Evolutionary conservation across 2,113 vertebrate genomes (phyloP).

Genomic region (Actenoides lindsayi): DNA sequence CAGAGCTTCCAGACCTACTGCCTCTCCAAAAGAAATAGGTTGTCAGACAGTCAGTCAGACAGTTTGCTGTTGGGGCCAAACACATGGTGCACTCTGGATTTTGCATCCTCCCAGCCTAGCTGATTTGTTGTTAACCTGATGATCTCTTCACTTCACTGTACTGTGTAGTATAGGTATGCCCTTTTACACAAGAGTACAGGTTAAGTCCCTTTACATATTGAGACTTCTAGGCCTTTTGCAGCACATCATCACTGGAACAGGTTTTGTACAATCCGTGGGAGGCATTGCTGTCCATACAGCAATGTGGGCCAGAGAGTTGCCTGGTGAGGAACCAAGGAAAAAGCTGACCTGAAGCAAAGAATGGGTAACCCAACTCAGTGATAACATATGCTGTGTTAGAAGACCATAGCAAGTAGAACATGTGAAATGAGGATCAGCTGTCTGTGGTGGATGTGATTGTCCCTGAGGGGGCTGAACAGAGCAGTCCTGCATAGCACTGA

Average conservation of each 20-base stretch:
- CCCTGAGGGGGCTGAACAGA: neutral
- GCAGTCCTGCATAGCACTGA: neutral
- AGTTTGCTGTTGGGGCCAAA: neutral
- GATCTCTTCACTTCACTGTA: neutral
- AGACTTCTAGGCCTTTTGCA: neutral
- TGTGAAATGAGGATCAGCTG: neutral
- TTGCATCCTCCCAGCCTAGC: neutral
- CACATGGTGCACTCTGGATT: neutral
- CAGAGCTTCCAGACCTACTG: neutral
- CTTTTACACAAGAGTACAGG: neutral
- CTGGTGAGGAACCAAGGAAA: neutral
- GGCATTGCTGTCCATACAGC: too few relatives aligned
- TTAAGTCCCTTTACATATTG: neutral
- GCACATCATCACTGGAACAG: neutral
- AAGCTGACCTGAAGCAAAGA: neutral
- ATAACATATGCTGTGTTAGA: neutral
- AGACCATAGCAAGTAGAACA: neutral
- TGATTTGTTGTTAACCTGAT: neutral
- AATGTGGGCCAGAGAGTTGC: too few relatives aligned
- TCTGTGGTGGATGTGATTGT: neutral
- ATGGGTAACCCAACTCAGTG: neutral
- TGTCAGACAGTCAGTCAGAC: neutral
- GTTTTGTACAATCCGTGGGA: neutral
- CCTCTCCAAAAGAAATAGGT: neutral
- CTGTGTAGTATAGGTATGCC: accelerated